A percentile compares a stretch with the other conserved stretches of the same genome.
Conservation (phyloP, 2,888 invertebrate species). For the Stratiomys singularior region DNA sequence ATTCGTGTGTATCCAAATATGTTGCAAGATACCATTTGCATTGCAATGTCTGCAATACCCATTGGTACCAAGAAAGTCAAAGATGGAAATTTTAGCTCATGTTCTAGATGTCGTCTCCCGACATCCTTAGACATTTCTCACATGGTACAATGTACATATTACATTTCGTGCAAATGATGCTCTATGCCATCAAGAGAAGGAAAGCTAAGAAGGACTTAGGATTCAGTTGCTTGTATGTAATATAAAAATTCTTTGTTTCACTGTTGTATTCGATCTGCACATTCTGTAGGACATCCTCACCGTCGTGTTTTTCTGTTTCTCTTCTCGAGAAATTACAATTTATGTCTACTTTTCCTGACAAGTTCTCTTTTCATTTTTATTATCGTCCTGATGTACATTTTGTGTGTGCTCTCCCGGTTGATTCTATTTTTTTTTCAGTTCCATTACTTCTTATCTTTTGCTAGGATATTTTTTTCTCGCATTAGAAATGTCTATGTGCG, state of each 20-base stretch:
- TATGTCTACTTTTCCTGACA: constrained; percentile 51
- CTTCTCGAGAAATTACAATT: constrained; percentile 42
- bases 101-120: neutral
- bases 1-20: neutral
- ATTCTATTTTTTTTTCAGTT: constrained; percentile 16
- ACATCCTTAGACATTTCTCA: constrained; percentile 8
- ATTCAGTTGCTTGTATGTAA: constrained; percentile 45
- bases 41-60: neutral
- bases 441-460: constrained; percentile 41
- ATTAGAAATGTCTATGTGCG: constrained; percentile 28
- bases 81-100: constrained; percentile 21
- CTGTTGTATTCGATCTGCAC: neutral
- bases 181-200: neutral
- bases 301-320: constrained; percentile 20
- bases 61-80: neutral
- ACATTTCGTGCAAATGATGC: constrained; percentile 11
- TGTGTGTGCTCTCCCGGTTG: constrained; percentile 5
- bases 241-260: constrained; percentile 51
- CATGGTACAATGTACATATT: neutral
- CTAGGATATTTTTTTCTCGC: constrained; percentile 31
- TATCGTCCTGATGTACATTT: constrained; percentile 45
- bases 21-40: constrained; percentile 4
- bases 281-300: constrained; percentile 10
- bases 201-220: neutral
- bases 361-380: constrained; percentile 51